Conservation (phyloP, 2,797 vertebrate species). For the Pipistrellus pygmaeus region DNA sequence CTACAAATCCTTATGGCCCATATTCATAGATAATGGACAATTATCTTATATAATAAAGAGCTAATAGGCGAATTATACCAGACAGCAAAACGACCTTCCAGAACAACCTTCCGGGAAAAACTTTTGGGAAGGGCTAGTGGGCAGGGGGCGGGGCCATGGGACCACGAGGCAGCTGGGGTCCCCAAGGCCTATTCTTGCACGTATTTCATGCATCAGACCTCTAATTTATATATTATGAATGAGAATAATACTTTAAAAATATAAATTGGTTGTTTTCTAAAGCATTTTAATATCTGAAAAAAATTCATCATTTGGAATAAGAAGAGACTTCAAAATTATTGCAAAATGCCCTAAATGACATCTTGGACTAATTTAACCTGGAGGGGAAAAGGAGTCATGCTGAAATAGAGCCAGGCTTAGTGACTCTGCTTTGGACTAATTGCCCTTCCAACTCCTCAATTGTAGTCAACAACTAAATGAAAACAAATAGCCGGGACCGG, state of each 20-base stretch:
- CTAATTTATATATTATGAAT: not conserved
- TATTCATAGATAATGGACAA: conserved; percentile 1
- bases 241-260: conserved; percentile 43
- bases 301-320: conserved; percentile 32
- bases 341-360: conserved; percentile 1
- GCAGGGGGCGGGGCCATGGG: no score
- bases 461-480: conserved; percentile 55
- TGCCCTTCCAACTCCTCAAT: conserved; percentile 7
- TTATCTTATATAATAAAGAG: not conserved
- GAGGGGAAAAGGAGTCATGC: not conserved
- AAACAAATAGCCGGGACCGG: no score
- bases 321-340: conserved; percentile 52
- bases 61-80: no score
- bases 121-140: no score
- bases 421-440: not conserved
- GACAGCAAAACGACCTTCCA: no score
- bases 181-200: no score
- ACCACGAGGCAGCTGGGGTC: no score
- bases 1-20: not conserved
- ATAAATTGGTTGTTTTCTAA: conserved; percentile 53
- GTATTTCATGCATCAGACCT: no score
- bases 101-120: no score
- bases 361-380: conserved; percentile 45
- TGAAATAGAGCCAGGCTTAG: not conserved
- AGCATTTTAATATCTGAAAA: conserved; percentile 48